phyloP scores from a whole-genome alignment of 2,113 vertebrate genomes.

The Steatornis caripensis region DNA sequence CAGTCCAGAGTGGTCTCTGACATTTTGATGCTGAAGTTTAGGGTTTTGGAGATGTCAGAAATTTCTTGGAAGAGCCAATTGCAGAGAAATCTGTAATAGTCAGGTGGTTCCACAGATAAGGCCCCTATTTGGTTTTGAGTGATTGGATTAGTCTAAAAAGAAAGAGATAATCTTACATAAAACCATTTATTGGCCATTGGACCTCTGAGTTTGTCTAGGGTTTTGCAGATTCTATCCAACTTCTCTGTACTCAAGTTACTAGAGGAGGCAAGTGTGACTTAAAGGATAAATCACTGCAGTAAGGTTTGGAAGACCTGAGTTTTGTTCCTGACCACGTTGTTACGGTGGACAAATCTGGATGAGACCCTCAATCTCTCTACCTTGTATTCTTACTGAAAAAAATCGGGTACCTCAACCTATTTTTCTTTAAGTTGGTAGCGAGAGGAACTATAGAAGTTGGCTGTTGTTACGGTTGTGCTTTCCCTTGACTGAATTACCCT shows the following conservation, averaged over 20 bases:
- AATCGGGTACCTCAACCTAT: background rate
- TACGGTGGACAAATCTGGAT: background rate
- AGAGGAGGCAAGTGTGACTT: background rate
- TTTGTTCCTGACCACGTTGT: background rate
- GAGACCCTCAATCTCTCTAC: background rate
- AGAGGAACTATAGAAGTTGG: background rate
- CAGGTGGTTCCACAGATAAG: background rate
- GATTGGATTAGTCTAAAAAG: background rate
- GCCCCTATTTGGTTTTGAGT: background rate
- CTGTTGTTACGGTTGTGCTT: background rate
- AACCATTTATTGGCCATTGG: background rate
- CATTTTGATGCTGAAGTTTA: background rate
- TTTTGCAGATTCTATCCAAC: background rate
- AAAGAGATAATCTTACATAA: background rate
- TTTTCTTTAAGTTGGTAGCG: background rate
- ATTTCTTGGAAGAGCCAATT: background rate
- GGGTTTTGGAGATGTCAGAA: background rate
- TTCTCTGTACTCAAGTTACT: background rate
- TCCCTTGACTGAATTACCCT: background rate
- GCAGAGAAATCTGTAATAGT: background rate
- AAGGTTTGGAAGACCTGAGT: background rate
- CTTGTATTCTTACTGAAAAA: background rate
- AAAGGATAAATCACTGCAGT: background rate
- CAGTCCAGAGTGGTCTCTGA: background rate
- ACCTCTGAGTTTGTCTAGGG: background rate